Base-by-base conservation (phyloP, 92 coral and sea anemone species). In the Chrysogorgia sp. region DNA sequence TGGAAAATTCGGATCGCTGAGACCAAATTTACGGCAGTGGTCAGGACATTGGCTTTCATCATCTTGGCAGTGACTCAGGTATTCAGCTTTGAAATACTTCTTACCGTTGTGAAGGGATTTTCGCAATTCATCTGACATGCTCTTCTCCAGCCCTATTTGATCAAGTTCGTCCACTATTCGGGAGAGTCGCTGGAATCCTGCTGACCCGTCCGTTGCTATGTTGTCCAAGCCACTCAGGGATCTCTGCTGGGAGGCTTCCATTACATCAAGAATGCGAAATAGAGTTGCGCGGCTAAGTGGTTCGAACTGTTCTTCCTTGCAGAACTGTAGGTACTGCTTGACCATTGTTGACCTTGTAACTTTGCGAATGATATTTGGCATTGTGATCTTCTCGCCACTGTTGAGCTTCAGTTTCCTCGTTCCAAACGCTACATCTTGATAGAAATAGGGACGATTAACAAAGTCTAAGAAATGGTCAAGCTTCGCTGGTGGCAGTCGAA, bases 141-240 rank as follows among this genome's bases (percentile, higher is more conserved):
- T 67, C 49, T 85, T 81, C 35, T 85, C 81, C 75, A 67, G 77
- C 59, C 92, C 92, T 63, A 85, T 49, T 62, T 41, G 75, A 49
- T 77, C 82, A 37, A 89, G 85, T 52, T 37, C 92, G 78, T 45
- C 83, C 35, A 86, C 49, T 28, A 90, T 76, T 83, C 59, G 69
- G 35, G 76, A 71, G 13, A 84, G 71, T 14, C 76, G 41, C 23
- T 84, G 82, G 63, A 86, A 87, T 33, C 74, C 96, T 67, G 88
- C 82, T 6, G 87, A 67, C 13, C 90, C 94, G 49, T 90, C 90
- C 35, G 94, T 77, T 22, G 94, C 89, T 19, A 72, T 86, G 32
- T 83, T 87, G 75, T 86, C 94, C 34, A 90, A 56, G 7, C 94
- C 91, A 22, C 69, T 81, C 49, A 86, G 74, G 0, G 83, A 84